phyloP scores from a whole-genome alignment of 23 tunicate genomes.

The Trididemnum clinides region DNA sequence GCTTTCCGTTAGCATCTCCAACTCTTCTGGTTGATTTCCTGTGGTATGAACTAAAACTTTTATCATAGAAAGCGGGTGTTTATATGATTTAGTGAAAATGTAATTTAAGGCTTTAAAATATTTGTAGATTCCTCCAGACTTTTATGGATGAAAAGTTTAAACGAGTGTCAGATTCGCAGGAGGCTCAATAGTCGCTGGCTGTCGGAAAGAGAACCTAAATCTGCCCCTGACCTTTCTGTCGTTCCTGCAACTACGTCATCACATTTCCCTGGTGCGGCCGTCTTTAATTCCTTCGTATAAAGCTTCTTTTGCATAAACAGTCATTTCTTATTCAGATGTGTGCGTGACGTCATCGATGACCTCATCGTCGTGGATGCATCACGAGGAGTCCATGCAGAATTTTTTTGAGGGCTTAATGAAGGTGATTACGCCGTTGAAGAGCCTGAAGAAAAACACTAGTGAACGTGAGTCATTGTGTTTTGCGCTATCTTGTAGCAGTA shows the following conservation, averaged over 20 bases:
- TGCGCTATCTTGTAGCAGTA: too few species aligned
- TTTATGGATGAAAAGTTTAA: constrained; percentile 44
- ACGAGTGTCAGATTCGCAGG: constrained; percentile 34
- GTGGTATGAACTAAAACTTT: too few species aligned
- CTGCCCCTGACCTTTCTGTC: background rate
- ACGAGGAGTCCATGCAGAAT: constrained; percentile 23
- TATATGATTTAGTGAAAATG: too few species aligned
- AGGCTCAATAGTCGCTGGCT: constrained; percentile 35
- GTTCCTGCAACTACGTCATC: background rate
- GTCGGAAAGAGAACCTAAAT: constrained; percentile 48
- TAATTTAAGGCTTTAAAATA: too few species aligned
- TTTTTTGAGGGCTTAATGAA: constrained; percentile 7
- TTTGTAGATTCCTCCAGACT: background rate
- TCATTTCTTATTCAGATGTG: too few species aligned
- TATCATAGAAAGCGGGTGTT: too few species aligned
- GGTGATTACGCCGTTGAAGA: constrained; percentile 17
- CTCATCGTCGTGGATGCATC: constrained; percentile 10
- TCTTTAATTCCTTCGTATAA: too few species aligned
- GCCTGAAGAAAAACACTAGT: background rate
- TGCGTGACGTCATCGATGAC: too few species aligned
- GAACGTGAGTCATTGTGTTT: too few species aligned
- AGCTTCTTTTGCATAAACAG: too few species aligned
- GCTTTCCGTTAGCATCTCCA: too few species aligned
- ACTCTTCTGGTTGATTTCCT: too few species aligned
- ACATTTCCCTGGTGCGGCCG: background rate